These are phyloP conservation scores for Pachyseris speciosa DNA, from an alignment of 64 coral and sea anemone genomes.

Conservation along the genomic window DNA sequence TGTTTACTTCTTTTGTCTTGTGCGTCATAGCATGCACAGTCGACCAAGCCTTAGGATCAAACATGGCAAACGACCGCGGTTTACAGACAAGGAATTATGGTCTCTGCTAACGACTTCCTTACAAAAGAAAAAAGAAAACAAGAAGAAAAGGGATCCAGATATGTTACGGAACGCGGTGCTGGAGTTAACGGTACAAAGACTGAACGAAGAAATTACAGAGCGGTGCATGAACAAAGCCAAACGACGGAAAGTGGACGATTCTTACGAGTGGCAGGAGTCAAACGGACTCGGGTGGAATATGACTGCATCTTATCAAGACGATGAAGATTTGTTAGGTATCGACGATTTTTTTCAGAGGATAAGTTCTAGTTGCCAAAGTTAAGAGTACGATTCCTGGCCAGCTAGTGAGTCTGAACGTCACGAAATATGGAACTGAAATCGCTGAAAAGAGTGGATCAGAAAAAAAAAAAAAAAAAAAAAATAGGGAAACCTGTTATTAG, in stretches of 20 bases:
- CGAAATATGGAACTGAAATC: background rate
- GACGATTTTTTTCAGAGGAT: slow-evolving; percentile 95
- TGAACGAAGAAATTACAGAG: slow-evolving; percentile 96
- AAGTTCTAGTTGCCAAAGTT: slow-evolving; percentile 53
- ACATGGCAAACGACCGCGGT: slow-evolving; percentile 31
- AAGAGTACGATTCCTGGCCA: background rate
- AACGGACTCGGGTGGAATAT: slow-evolving; percentile 88
- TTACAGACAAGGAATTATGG: slow-evolving; percentile 94
- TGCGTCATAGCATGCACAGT: slow-evolving; percentile 51
- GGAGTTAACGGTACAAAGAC: slow-evolving; percentile 85
- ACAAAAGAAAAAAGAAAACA: slow-evolving; percentile 85
- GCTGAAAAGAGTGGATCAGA: too few relatives aligned
- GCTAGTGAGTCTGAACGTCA: background rate
- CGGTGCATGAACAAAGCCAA: slow-evolving; percentile 92
- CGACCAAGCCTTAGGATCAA: slow-evolving; percentile 37
- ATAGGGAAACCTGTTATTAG: too few relatives aligned
- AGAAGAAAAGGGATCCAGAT: slow-evolving; percentile 86
- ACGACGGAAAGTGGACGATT: slow-evolving; percentile 70
- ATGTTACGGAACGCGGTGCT: slow-evolving; percentile 91
- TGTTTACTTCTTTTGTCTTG: slow-evolving; percentile 41
- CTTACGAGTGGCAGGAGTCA: slow-evolving; percentile 82
- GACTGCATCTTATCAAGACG: slow-evolving; percentile 83
- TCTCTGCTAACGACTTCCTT: slow-evolving; percentile 79
- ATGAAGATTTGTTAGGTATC: slow-evolving; percentile 97
- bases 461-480: too few relatives aligned